Evolutionary conservation across 2,888 invertebrate genomes (phyloP).

Genomic region (Aspidiotus rigidus): DNA sequence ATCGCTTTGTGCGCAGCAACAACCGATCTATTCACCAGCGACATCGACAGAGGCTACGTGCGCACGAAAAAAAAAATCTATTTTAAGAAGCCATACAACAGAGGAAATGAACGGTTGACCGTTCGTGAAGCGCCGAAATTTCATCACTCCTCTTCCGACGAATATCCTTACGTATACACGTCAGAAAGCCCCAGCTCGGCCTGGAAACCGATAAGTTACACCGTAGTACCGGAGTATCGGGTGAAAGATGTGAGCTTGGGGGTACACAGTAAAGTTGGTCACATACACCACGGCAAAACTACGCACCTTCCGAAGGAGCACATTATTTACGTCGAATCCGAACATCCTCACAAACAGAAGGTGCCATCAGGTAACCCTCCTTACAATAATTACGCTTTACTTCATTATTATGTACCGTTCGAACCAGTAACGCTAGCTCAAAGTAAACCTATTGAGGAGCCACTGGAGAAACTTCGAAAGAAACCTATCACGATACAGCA

Average conservation of each 20-base stretch:
- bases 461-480: constrained; percentile 14
- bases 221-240: not conserved
- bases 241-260: not conserved
- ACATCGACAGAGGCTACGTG: not conserved
- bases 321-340: not conserved
- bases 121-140: not conserved
- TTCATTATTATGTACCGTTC: constrained; percentile 22
- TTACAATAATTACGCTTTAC: constrained; percentile 12
- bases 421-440: constrained; percentile 9
- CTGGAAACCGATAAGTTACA: constrained; percentile 19
- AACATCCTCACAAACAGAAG: constrained; percentile 2
- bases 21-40: no score
- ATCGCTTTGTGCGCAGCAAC: no score
- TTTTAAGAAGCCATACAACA: not conserved
- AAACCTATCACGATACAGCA: constrained; percentile 13
- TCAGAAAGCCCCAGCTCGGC: constrained; percentile 1
- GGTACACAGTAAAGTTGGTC: constrained; percentile 2
- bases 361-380: not conserved
- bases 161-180: constrained; percentile 1
- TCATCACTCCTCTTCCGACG: not conserved
- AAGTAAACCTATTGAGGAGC: constrained; percentile 32
- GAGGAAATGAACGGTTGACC: not conserved
- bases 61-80: constrained; percentile 14
- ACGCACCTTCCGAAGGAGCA: not conserved
- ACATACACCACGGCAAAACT: not conserved